phyloP scores from a whole-genome alignment of 2,113 vertebrate species.

The Gasterosteus aculeatus region DNA sequence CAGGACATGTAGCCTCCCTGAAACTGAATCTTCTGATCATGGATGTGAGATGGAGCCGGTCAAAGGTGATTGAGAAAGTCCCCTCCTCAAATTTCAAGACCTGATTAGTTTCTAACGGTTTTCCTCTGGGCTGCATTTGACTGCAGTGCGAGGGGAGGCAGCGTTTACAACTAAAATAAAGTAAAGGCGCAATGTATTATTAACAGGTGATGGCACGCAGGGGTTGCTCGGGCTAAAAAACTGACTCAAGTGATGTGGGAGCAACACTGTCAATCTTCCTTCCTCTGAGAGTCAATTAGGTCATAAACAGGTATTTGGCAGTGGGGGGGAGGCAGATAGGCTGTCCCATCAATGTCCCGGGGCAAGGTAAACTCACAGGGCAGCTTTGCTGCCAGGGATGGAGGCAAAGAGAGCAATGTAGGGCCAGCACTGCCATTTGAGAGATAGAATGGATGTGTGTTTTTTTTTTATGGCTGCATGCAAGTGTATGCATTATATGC shows the following conservation, averaged over 20 bases:
- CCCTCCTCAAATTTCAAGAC: constrained; percentile 59
- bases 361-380: constrained; percentile 83
- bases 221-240: constrained; percentile 76
- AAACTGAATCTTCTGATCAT: constrained; percentile 44
- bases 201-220: constrained; percentile 71
- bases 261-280: constrained; percentile 80
- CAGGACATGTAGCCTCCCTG: constrained; percentile 41
- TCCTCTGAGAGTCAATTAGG: constrained; percentile 89
- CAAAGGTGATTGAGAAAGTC: constrained; percentile 56
- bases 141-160: constrained; percentile 52
- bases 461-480: constrained; percentile 35
- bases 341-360: constrained; percentile 84
- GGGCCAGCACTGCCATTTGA: constrained; percentile 62
- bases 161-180: constrained; percentile 76
- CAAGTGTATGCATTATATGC: constrained; percentile 17
- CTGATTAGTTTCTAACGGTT: constrained; percentile 55
- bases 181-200: constrained; percentile 76
- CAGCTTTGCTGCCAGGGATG: constrained; percentile 74
- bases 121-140: constrained; percentile 51
- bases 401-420: constrained; percentile 73
- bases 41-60: constrained; percentile 50
- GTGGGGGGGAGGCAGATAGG: constrained; percentile 74
- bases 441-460: constrained; percentile 47
- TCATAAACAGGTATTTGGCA: constrained; percentile 84
- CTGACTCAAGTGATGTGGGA: constrained; percentile 76